These are phyloP conservation scores for Aethina tumida DNA, from an alignment of 1,140 invertebrate genomes.

Conservation along the genomic window DNA sequence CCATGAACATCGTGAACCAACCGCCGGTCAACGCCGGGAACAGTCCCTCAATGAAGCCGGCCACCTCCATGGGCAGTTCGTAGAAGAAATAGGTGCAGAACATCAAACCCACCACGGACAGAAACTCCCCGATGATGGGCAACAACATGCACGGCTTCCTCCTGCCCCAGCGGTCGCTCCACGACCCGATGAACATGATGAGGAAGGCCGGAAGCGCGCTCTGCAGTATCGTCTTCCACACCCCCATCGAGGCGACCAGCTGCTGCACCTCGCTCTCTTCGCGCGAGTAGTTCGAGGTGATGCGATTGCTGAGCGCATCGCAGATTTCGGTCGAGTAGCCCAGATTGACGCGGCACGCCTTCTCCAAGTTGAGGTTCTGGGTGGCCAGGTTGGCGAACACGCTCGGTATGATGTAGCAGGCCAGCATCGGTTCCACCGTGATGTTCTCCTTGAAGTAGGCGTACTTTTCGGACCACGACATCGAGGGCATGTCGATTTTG, in stretches of 20 bases:
- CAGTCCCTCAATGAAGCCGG: constrained; percentile 62
- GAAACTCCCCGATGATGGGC: constrained; percentile 69
- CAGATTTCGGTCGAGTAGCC: constrained; percentile 59
- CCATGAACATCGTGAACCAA: constrained; percentile 83
- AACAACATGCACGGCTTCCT: constrained; percentile 78
- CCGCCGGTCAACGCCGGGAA: constrained; percentile 73
- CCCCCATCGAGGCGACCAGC: constrained; percentile 57
- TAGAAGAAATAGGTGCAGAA: constrained; percentile 69
- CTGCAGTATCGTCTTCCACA: constrained; percentile 72
- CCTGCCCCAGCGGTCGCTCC: constrained; percentile 62
- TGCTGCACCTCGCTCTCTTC: constrained; percentile 67
- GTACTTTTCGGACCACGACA: constrained; percentile 44
- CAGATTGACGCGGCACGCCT: constrained; percentile 73
- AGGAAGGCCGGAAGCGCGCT: constrained; percentile 62
- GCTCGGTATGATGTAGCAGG: constrained; percentile 69
- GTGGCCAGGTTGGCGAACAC: constrained; percentile 66
- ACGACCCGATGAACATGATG: constrained; percentile 68
- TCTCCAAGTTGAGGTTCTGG: constrained; percentile 73
- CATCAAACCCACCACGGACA: constrained; percentile 66
- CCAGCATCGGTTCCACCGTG: constrained; percentile 69
- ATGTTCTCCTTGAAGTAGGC: constrained; percentile 51
- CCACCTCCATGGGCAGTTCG: constrained; percentile 66
- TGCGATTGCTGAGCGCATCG: constrained; percentile 54
- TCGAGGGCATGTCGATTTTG: constrained; percentile 33
- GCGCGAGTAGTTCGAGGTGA: constrained; percentile 51